Evolutionary conservation across 2,113 vertebrate species (phyloP).

Genomic region (Nestor notabilis): DNA sequence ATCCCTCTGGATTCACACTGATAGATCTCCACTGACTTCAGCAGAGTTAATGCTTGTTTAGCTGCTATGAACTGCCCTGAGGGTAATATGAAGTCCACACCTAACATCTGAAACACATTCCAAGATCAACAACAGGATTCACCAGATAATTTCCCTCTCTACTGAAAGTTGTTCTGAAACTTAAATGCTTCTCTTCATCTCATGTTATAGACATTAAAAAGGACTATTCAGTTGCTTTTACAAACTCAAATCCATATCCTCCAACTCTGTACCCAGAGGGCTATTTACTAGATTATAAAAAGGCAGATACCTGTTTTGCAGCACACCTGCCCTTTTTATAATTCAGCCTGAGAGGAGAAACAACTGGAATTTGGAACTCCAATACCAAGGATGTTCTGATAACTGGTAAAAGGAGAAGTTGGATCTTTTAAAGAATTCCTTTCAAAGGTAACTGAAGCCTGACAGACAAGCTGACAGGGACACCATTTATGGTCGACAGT

Average conservation of each 20-base stretch:
- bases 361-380: neutral
- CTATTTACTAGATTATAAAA: neutral
- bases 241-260: neutral
- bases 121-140: conserved; percentile 12
- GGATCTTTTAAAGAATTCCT: neutral
- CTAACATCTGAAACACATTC: neutral
- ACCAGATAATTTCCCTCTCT: neutral
- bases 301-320: neutral
- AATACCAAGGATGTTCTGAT: neutral
- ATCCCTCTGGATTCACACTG: neutral
- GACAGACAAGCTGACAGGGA: neutral
- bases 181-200: neutral
- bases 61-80: neutral
- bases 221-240: neutral
- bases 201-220: neutral
- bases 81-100: neutral
- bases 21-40: neutral
- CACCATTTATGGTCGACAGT: neutral
- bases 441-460: neutral
- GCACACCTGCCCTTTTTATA: neutral
- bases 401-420: neutral
- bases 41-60: neutral
- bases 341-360: neutral
- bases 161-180: neutral
- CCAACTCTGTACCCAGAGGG: neutral